Evolutionary conservation across 2,888 invertebrate genomes (phyloP).

Genomic region (Zele albiditarsus): DNA sequence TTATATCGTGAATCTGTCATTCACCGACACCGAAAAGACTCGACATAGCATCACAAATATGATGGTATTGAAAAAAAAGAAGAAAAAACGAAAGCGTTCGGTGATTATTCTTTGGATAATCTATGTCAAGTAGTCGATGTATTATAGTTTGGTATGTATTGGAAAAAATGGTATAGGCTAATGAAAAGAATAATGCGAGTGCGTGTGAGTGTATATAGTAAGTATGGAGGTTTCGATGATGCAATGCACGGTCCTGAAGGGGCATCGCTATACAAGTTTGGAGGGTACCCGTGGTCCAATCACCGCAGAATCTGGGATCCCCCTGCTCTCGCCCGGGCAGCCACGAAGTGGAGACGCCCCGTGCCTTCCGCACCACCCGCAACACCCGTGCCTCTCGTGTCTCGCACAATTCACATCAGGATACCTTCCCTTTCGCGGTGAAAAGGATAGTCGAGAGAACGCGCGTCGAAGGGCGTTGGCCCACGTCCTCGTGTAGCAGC

Average conservation of each 20-base stretch:
- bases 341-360: conserved; percentile 72
- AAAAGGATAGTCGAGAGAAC: conserved; percentile 65
- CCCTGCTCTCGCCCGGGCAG: conserved; percentile 78
- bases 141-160: too few species aligned
- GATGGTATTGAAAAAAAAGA: too few species aligned
- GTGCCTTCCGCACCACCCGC: conserved; percentile 63
- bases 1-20: too few species aligned
- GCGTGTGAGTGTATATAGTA: neutral
- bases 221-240: neutral
- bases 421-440: conserved; percentile 61
- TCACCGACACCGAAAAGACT: too few species aligned
- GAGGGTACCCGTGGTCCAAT: conserved; percentile 71
- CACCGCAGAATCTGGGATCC: conserved; percentile 73
- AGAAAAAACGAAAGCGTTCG: too few species aligned
- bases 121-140: too few species aligned
- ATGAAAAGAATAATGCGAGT: neutral
- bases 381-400: conserved; percentile 71
- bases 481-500: conserved; percentile 51
- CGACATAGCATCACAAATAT: too few species aligned
- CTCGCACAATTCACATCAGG: conserved; percentile 50
- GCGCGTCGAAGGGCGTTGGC: conserved; percentile 68
- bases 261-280: conserved; percentile 62
- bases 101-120: too few species aligned
- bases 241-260: conserved; percentile 61
- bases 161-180: neutral